Percentiles rank a stretch among this genome's conserved stretches.
Evolutionary conservation across 2,888 invertebrate species (phyloP).

Genomic region (Brenthis ino): DNA sequence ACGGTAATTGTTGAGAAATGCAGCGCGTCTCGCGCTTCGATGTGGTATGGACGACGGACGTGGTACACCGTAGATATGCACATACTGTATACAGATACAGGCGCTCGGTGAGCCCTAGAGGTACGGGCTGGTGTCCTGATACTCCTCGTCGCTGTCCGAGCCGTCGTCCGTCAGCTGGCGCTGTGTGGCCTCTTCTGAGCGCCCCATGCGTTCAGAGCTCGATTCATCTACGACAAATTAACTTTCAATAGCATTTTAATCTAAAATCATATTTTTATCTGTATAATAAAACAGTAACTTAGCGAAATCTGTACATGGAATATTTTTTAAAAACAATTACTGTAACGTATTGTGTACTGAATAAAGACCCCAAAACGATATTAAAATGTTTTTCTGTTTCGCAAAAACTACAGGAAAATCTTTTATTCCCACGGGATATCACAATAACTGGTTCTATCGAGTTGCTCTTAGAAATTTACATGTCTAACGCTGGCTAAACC

Average conservation of each 20-base stretch:
- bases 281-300: too few relatives aligned
- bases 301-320: too few relatives aligned
- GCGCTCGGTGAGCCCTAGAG: conserved; percentile 52
- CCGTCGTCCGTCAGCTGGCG: conserved; percentile 79
- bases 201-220: conserved; percentile 68
- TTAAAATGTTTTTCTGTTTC: too few relatives aligned
- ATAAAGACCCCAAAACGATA: too few relatives aligned
- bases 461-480: too few relatives aligned
- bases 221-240: conserved; percentile 65
- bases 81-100: conserved; percentile 35
- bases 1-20: conserved; percentile 44
- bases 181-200: conserved; percentile 66
- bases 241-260: not conserved
- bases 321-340: too few relatives aligned
- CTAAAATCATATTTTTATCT: not conserved
- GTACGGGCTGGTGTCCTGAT: conserved; percentile 75
- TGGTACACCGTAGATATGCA: conserved; percentile 45
- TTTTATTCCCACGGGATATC: too few relatives aligned
- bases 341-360: too few relatives aligned
- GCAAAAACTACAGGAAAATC: too few relatives aligned
- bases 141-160: conserved; percentile 74
- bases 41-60: conserved; percentile 50
- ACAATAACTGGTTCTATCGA: too few relatives aligned
- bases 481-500: too few relatives aligned
- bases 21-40: conserved; percentile 39